Evolutionary conservation across 2,797 vertebrate species (phyloP).

Genomic region (Lacerta viridis): DNA sequence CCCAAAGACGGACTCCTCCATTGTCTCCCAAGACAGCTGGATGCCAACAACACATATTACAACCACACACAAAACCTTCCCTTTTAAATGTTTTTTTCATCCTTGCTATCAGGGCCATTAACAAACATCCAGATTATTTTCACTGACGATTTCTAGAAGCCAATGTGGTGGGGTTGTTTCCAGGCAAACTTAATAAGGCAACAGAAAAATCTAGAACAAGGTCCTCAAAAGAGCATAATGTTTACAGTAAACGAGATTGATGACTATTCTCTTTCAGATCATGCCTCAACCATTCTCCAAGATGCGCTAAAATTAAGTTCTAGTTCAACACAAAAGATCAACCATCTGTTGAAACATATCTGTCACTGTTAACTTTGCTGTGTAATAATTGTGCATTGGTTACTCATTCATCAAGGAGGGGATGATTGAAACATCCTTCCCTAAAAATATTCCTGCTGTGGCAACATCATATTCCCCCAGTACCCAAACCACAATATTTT

Average conservation of each 20-base stretch:
- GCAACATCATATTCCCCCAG: neutral
- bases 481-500: neutral
- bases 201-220: slow-evolving; percentile 39
- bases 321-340: slow-evolving; percentile 56
- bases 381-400: slow-evolving; percentile 31
- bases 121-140: neutral
- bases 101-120: neutral
- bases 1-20: neutral
- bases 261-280: neutral
- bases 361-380: slow-evolving; percentile 43
- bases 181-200: slow-evolving; percentile 41
- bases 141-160: neutral
- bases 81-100: neutral
- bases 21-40: neutral
- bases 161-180: neutral
- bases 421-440: neutral
- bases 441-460: neutral
- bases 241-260: slow-evolving; percentile 34
- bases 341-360: slow-evolving; percentile 63
- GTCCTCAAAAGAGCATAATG: neutral
- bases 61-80: neutral
- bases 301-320: slow-evolving; percentile 60
- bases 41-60: neutral
- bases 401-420: neutral
- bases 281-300: slow-evolving; percentile 12